Evolutionary conservation across 1,140 invertebrate genomes (phyloP).

Genomic region (Drosophila paulistorum): DNA sequence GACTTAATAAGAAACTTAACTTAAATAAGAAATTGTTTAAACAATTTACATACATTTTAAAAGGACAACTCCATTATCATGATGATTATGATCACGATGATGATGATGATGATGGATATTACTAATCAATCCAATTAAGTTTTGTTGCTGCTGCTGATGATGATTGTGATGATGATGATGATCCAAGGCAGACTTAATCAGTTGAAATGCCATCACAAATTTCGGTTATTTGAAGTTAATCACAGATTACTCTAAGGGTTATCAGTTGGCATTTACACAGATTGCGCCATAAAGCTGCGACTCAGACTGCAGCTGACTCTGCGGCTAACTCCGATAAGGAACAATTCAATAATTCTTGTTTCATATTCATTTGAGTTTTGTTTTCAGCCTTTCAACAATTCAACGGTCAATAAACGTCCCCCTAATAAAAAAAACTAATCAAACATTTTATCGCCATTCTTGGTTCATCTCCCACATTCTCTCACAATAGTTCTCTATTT

Average conservation of each 20-base stretch:
- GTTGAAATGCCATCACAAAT: constrained; percentile 66
- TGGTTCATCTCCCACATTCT: background rate
- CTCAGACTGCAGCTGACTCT: too few species aligned
- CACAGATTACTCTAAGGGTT: constrained; percentile 7
- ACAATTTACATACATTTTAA: constrained; percentile 68
- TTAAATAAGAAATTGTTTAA: background rate
- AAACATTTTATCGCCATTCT: background rate
- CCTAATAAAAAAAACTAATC: background rate
- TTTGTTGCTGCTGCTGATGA: constrained; percentile 38
- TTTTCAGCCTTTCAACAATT: background rate
- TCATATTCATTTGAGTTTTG: background rate
- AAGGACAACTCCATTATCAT: constrained; percentile 65
- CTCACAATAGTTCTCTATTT: background rate
- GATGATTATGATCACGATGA: constrained; percentile 40
- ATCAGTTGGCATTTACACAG: background rate
- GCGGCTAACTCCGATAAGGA: background rate
- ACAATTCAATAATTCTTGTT: constrained; percentile 1
- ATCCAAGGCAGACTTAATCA: constrained; percentile 67
- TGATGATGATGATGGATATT: constrained; percentile 33
- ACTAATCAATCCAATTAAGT: constrained; percentile 31
- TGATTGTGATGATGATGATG: constrained; percentile 30
- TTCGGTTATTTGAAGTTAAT: background rate
- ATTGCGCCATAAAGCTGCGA: background rate
- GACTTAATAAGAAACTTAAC: background rate
- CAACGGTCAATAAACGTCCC: background rate